Evolutionary conservation across 2,113 vertebrate genomes (phyloP).

Genomic region (Noturus placidus): DNA sequence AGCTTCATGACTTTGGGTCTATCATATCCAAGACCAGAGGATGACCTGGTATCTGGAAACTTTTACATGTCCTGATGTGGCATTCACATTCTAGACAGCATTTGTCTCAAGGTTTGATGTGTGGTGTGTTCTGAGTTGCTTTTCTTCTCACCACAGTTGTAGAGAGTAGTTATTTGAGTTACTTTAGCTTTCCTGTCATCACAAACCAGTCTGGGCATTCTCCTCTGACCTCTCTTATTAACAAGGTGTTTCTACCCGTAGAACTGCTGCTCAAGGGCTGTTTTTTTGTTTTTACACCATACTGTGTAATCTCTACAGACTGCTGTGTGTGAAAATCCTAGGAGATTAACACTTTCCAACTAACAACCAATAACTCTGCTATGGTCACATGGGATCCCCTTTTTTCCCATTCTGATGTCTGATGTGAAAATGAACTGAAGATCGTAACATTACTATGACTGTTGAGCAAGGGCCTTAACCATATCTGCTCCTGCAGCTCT

Average conservation of each 20-base stretch:
- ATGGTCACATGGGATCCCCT: neutral
- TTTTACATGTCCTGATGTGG: neutral
- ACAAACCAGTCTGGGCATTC: neutral
- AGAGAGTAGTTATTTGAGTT: neutral
- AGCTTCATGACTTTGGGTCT: neutral
- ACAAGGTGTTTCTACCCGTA: neutral
- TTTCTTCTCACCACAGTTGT: neutral
- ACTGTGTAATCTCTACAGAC: neutral
- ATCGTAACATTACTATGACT: neutral
- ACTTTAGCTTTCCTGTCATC: neutral
- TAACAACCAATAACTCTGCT: neutral
- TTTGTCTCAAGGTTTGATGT: neutral
- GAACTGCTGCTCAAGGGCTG: neutral
- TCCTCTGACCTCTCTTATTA: neutral
- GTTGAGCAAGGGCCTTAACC: neutral
- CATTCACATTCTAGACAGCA: neutral
- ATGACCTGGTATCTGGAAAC: neutral
- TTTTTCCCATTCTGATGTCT: neutral
- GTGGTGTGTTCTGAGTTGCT: neutral
- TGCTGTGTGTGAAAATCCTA: too few species aligned
- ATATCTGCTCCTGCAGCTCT: neutral
- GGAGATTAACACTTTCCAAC: neutral
- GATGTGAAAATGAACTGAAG: neutral
- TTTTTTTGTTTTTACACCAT: neutral
- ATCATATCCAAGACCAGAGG: neutral